Evolutionary conservation across 2,888 invertebrate genomes (phyloP), one percentile per base, ranked within the genome.

Genomic region (Spisula solida): DNA sequence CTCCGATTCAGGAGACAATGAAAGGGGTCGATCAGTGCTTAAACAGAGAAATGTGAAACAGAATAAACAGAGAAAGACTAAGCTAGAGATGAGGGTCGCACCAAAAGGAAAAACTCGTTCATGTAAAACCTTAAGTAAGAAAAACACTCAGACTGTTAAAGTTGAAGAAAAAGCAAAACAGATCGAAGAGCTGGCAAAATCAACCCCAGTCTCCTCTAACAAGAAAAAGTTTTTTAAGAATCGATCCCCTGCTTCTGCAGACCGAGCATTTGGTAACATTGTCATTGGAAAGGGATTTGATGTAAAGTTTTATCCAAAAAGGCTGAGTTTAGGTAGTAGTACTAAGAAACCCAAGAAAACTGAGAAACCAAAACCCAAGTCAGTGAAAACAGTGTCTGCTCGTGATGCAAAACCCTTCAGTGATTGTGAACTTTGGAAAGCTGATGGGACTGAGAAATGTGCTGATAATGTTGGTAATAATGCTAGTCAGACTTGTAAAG

Each of bases 221-320:
- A 75, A 75, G 31, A 75, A 75, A 34, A 94, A 93, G 79, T 95
- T 95, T 84, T 95, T 95, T 85, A 94, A 94, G 89, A 85, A 92
- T 70, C 92, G 93, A 78, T 93, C 94, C 20, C 94, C 94, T 31
- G 91, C 88, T 41, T 93, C 94, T 16, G 92, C 92, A 16, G 87
- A 91, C 47, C 92, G 93, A 82, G 56, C 78, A n/a, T 79, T 92
- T 75, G 93, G 93, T 12, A 91, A 93, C 82, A 88, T 94, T 29
- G 88, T 95, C 12, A 86, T 94, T 0, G 90, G 90, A 12, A 94
- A 93, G 90, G 94, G 95, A 10, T 95, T 95, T 87, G 92, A 94
- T 56, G 87, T 95, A 48, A 94, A 94, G 83, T 95, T 95, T 93
- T 90, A 93, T 51, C 92, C 94, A 16, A 92, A 88, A 79, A 82